phyloP scores from a whole-genome alignment of 2,797 vertebrate genomes.

The Gymnodraco acuticeps region DNA sequence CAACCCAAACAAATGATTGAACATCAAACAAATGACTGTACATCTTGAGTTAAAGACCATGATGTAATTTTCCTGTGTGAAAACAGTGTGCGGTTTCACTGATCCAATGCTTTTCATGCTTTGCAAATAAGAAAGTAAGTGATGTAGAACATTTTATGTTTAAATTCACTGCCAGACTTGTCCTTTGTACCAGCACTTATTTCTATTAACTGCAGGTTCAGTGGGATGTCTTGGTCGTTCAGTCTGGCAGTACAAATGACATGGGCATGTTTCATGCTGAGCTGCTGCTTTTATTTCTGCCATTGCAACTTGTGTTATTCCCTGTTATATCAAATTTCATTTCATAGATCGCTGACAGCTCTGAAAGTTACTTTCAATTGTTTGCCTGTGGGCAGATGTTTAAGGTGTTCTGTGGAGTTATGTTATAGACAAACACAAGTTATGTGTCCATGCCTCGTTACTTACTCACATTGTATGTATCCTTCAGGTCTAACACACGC shows the following conservation, averaged over 20 bases:
- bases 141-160: conserved; percentile 25
- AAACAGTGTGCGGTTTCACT: conserved; percentile 13
- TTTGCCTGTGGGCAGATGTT: not conserved
- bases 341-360: conserved; percentile 14
- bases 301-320: conserved; percentile 37
- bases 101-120: conserved; percentile 32
- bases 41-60: conserved; percentile 28
- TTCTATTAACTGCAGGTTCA: conserved; percentile 39
- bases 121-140: conserved; percentile 22
- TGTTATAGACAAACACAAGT: not conserved
- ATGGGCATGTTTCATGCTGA: conserved; percentile 15
- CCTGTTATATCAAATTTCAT: conserved; percentile 11
- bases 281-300: conserved; percentile 19
- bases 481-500: conserved; percentile 2
- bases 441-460: not conserved
- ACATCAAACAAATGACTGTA: conserved; percentile 36
- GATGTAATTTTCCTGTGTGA: conserved; percentile 24
- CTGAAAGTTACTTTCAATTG: not conserved
- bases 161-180: conserved; percentile 24
- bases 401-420: not conserved
- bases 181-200: conserved; percentile 32
- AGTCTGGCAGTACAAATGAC: conserved; percentile 21
- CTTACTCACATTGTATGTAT: not conserved
- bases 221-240: conserved; percentile 22
- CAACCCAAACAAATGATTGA: conserved; percentile 39